A percentile compares a stretch with the other conserved stretches of the same genome.
phyloP scores from a whole-genome alignment of 2,888 invertebrate species.

The Apomyelois bistriatella region DNA sequence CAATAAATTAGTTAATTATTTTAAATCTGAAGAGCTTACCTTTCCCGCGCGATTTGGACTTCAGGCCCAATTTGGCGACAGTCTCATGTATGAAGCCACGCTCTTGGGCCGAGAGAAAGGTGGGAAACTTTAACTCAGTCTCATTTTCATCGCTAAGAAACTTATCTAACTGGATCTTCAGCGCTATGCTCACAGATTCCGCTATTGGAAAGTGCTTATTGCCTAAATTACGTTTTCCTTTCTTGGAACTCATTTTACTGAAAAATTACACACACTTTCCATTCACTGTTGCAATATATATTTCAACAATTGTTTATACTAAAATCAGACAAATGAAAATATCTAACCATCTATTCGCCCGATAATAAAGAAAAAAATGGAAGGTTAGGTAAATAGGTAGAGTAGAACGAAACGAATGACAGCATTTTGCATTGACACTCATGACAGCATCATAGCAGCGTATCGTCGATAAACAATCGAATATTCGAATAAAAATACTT shows the following conservation, averaged over 20 bases:
- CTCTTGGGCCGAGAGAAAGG: slow-evolving; percentile 87
- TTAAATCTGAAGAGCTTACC: slow-evolving; percentile 58
- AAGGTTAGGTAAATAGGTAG: too few species aligned
- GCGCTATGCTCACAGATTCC: slow-evolving; percentile 71
- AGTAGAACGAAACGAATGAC: too few species aligned
- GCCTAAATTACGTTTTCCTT: slow-evolving; percentile 56
- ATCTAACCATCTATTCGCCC: too few species aligned
- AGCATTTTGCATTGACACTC: too few species aligned
- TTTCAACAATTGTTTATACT: background rate
- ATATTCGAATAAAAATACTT: too few species aligned
- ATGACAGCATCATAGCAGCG: too few species aligned
- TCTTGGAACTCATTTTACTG: slow-evolving; percentile 63
- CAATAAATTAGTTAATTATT: too few species aligned
- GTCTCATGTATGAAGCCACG: slow-evolving; percentile 89
- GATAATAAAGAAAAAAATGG: too few species aligned
- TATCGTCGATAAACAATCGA: too few species aligned
- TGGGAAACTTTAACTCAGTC: slow-evolving; percentile 82
- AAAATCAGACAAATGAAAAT: background rate
- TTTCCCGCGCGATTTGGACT: slow-evolving; percentile 91
- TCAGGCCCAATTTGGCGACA: slow-evolving; percentile 83
- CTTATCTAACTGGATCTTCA: slow-evolving; percentile 72
- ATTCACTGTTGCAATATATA: background rate
- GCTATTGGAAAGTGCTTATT: slow-evolving; percentile 71
- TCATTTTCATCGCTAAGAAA: slow-evolving; percentile 71
- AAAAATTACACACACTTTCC: background rate